Evolutionary conservation across 2,888 invertebrate genomes (phyloP), one percentile per base, ranked within the genome.

Genomic region (Pseudoips prasinana): DNA sequence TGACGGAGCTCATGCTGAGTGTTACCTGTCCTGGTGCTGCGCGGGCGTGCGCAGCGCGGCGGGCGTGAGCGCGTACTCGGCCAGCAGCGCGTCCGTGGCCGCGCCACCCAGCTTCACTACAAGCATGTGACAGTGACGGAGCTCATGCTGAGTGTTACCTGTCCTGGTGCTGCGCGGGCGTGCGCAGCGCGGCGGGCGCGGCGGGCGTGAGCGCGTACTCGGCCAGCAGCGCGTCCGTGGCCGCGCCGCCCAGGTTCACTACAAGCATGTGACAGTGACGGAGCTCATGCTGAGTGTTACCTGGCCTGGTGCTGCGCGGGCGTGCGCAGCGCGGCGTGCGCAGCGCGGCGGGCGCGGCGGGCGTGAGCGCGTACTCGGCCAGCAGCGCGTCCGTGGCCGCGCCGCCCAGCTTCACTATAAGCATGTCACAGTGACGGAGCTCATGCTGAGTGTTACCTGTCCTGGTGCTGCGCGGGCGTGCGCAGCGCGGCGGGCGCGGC

Each of bases 231-330:
- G 18, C 18, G 18, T 3, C 18, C 18, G 18, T 18, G 18, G 18
- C n/a, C n/a, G n/a, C 18, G 18, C 18, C 18, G 18, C 18, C 18
- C 6, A 6, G 4, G 18, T 18, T 6, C 18, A 6, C 18, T 6
- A 5, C 18, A 5, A 96, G 0, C 3, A 20, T 8, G 4, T 19
- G 6, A 18, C 18, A 6, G 18, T 18, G n/a, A n/a, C n/a, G n/a
- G n/a, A n/a, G n/a, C n/a, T n/a, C n/a, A n/a, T n/a, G n/a, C n/a
- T n/a, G n/a, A n/a, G n/a, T n/a, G n/a, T n/a, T n/a, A n/a, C n/a
- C n/a, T n/a, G n/a, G n/a, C n/a, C n/a, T n/a, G n/a, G n/a, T n/a
- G n/a, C n/a, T n/a, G n/a, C n/a, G n/a, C n/a, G n/a, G n/a, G n/a
- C n/a, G n/a, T n/a, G n/a, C n/a, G n/a, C n/a, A n/a, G n/a, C n/a